Base-by-base conservation (phyloP, 1,140 invertebrate species). In the Zaprionus nigranus region DNA sequence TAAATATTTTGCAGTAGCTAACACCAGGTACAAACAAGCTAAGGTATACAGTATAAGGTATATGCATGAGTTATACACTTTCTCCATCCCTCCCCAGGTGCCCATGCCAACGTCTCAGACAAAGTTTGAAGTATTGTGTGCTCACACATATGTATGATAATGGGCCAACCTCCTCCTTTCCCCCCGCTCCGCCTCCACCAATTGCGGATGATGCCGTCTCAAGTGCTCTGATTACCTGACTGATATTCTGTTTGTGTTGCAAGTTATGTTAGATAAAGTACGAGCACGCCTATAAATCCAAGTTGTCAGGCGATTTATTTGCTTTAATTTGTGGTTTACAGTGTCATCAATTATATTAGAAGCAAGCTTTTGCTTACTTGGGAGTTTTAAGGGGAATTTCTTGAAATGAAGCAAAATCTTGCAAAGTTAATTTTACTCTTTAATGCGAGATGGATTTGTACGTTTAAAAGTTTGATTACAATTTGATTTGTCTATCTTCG, bases 81-180 rank as follows among this genome's bases (percentile, higher is more conserved):
- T 11, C 9, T 2, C 9, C 30, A 17, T 34, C 3, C n/a, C 17
- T n/a, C 30, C 51, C 22, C 15, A 2, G 15, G 3, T 20, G 28
- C 26, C n/a, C 12, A 9, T 40, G 15, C 49, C 46, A 36, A 60
- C 38, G 24, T 22, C 34, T 26, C 58, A 63, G 36, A 56, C 30
- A 54, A 66, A 65, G 28, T 72, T 57, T 65, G 56, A 72, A 71
- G 61, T 17, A 65, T 24, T 65, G 46, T 77, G 49, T 77, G 57
- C 54, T 76, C 46, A 72, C 73, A 64, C 68, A 65, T 65, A 49
- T 72, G 68, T 65, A 49, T 72, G 74, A 76, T 71, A 71, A 71
- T 71, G 54, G 22, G 30, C 20, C 54, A 12, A 15, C 36, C 36
- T 5, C 2, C 34, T 13, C 4, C 24, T 5, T 40, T 0, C 30